Base-by-base conservation (phyloP, 2,113 vertebrate species). In the Cygnus atratus region DNA sequence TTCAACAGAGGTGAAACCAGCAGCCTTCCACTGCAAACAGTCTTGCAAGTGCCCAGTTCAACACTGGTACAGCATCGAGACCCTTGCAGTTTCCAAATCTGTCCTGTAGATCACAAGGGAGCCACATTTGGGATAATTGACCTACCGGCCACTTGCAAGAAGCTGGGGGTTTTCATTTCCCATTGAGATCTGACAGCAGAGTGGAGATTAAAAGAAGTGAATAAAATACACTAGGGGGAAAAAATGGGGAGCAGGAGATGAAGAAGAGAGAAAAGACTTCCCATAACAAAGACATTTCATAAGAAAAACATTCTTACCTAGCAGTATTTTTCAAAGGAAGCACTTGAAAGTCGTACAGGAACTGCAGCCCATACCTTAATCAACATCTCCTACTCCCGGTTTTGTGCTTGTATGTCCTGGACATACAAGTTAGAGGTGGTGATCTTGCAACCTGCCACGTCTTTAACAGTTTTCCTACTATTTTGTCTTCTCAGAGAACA, bases 51-150 rank as follows among this genome's bases (percentile, higher is more conserved):
- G n/a, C 83, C 70, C 46, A 9, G 35, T 12, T 66, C 9, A 33
- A 70, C 39, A 25, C 44, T 1, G 2, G 50, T 35, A n/a, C 52
- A 83, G 58, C 84, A 76, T 1, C 43, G 33, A 65, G 26, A 24
- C n/a, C 6, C 9, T 4, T 0, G 1, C 52, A 39, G 59, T 73
- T 62, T 44, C 62, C 17, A 33, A 25, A 26, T 1, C 63, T 57
- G 22, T 6, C 46, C 82, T 39, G 26, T 4, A 63, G 50, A 18
- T 21, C n/a, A 10, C 37, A 41, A n/a, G 41, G 37, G 28, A 77
- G 50, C 21, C 48, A 21, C 0, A 0, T 2, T 14, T 0, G 4
- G 83, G 41, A 46, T 0, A 2, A 12, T 3, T 2, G 1, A 33
- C 21, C 54, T 37, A 33, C 66, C 1, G 13, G 39, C 18, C 44